phyloP scores from a whole-genome alignment of 37 sponge, comb jelly and placozoan species.

The Bolinopsis microptera region DNA sequence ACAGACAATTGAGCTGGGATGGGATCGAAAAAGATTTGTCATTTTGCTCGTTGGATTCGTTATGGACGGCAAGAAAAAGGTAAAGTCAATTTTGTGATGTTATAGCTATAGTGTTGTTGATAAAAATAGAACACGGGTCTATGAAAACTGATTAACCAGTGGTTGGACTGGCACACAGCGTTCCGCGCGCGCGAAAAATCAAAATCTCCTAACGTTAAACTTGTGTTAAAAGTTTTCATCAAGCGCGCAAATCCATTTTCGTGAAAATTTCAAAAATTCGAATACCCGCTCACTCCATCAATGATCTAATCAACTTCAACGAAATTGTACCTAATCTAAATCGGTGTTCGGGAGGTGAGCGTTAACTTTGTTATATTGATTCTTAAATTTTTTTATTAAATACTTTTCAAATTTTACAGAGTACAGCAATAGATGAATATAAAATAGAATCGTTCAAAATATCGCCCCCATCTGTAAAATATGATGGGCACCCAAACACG shows the following conservation, averaged over 20 bases:
- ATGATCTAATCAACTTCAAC: neutral
- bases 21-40: constrained; percentile 1
- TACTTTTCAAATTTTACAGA: no score
- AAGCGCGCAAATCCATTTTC: constrained; percentile 27
- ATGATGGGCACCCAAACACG: no score
- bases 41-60: neutral
- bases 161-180: no score
- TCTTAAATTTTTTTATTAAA: no score
- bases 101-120: neutral
- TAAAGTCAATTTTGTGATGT: neutral
- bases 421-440: no score
- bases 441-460: no score
- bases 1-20: neutral
- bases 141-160: no score
- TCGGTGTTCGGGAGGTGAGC: no score
- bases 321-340: neutral
- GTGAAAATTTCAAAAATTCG: constrained; percentile 42
- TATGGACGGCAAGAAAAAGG: neutral
- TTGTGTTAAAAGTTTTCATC: neutral
- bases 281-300: constrained; percentile 20
- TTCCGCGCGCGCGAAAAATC: constrained; percentile 46
- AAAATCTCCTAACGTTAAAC: neutral
- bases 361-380: no score
- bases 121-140: no score
- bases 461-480: no score